A percentile compares a stretch with the other conserved stretches of the same genome.
phyloP scores from a whole-genome alignment of 1,140 invertebrate species.

The Ceratina calcarata region DNA sequence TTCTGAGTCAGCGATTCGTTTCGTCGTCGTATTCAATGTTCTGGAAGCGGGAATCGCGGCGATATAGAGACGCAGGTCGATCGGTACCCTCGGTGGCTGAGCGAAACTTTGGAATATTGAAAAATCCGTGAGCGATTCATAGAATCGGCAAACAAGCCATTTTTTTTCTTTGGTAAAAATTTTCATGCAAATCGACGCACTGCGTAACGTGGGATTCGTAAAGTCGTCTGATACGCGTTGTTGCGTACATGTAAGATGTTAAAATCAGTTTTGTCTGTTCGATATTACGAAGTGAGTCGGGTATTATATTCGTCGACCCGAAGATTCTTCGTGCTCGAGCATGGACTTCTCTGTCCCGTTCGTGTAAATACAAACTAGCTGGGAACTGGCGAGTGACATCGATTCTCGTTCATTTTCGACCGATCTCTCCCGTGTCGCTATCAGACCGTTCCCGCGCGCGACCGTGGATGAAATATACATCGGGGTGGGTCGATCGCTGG shows the following conservation, averaged over 20 bases:
- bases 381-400: not conserved
- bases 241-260: no score
- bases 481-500: not conserved
- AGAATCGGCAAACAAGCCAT: not conserved
- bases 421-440: not conserved
- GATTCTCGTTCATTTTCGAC: not conserved
- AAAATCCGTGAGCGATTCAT: no score
- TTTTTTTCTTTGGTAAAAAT: conserved; percentile 11
- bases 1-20: conserved; percentile 39
- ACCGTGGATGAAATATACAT: not conserved
- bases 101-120: not conserved
- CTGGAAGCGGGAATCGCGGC: conserved; percentile 27
- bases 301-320: no score
- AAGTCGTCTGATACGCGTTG: no score
- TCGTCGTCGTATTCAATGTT: conserved; percentile 37
- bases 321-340: no score
- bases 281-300: no score
- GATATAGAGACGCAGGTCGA: conserved; percentile 2
- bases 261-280: no score
- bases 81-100: not conserved
- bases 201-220: conserved; percentile 7
- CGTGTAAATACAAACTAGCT: no score
- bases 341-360: no score
- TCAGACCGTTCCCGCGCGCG: not conserved
- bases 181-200: not conserved